Evolutionary conservation across 2,797 vertebrate species (phyloP).

Genomic region (Ptychobarbus kaznakovi): DNA sequence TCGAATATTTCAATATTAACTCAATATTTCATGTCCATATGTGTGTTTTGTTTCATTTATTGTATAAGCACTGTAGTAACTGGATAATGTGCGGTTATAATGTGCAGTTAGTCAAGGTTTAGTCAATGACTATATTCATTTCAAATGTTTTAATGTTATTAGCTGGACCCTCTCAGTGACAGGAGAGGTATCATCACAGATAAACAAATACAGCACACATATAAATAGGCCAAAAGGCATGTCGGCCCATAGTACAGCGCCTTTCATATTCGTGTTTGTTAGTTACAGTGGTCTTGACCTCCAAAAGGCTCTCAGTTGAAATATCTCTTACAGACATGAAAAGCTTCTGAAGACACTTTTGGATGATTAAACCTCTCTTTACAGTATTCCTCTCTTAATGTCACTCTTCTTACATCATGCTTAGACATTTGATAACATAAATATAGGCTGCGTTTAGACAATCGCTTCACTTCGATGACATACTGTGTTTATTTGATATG

Average conservation of each 20-base stretch:
- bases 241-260: neutral
- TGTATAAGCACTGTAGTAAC: neutral
- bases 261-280: constrained; percentile 6
- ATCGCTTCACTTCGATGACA: constrained; percentile 38
- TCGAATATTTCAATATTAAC: too few species aligned
- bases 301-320: neutral
- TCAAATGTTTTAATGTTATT: constrained; percentile 19
- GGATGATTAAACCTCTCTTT: constrained; percentile 2
- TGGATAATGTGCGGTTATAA: neutral
- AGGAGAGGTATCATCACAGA: constrained; percentile 38
- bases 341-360: constrained; percentile 2
- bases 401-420: constrained; percentile 25
- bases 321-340: constrained; percentile 27
- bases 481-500: constrained; percentile 42
- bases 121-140: neutral
- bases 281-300: constrained; percentile 12
- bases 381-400: constrained; percentile 9
- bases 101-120: neutral
- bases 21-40: neutral
- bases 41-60: neutral
- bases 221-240: neutral
- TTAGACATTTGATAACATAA: constrained; percentile 53
- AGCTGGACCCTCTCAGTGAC: constrained; percentile 27
- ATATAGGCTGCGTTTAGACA: constrained; percentile 37
- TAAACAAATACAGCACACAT: constrained; percentile 6